Conservation (phyloP, 2,888 invertebrate genomes). For the Archips crataeganus region DNA sequence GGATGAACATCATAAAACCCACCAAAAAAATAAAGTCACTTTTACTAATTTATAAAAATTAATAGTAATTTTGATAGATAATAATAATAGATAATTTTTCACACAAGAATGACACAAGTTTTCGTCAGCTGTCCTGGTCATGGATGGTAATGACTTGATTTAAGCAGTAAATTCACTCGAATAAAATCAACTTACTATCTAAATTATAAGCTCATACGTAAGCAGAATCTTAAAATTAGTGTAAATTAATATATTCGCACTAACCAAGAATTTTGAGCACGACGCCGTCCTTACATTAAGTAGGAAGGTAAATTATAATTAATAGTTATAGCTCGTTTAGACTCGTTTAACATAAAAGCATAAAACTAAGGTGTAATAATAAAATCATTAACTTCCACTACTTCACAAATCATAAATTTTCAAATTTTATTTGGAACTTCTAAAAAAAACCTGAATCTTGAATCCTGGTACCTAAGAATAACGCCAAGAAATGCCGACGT, state of each 20-base stretch:
- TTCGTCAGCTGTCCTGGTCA: neutral
- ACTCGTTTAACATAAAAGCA: neutral
- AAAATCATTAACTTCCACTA: neutral
- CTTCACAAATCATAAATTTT: neutral
- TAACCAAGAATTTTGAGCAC: constrained; percentile 14
- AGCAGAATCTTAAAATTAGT: constrained; percentile 15
- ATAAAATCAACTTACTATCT: neutral
- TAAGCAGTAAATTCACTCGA: neutral
- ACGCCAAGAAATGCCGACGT: too few relatives aligned
- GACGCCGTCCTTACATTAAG: constrained; percentile 5
- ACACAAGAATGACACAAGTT: too few relatives aligned
- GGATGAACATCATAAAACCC: too few relatives aligned
- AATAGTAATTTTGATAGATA: too few relatives aligned
- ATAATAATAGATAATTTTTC: too few relatives aligned
- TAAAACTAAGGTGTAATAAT: neutral
- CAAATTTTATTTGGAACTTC: too few relatives aligned
- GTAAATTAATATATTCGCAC: constrained; percentile 11
- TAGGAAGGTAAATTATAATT: constrained; percentile 5
- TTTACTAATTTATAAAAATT: too few relatives aligned
- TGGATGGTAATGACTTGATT: neutral
- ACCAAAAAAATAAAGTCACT: too few relatives aligned
- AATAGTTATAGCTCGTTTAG: constrained; percentile 5
- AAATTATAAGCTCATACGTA: constrained; percentile 10
- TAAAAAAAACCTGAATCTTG: too few relatives aligned
- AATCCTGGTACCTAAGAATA: too few relatives aligned